Percentiles rank a stretch among this genome's conserved stretches.
Evolutionary conservation across 2,797 vertebrate species (phyloP).

Genomic region (Onychomys arenicola): DNA sequence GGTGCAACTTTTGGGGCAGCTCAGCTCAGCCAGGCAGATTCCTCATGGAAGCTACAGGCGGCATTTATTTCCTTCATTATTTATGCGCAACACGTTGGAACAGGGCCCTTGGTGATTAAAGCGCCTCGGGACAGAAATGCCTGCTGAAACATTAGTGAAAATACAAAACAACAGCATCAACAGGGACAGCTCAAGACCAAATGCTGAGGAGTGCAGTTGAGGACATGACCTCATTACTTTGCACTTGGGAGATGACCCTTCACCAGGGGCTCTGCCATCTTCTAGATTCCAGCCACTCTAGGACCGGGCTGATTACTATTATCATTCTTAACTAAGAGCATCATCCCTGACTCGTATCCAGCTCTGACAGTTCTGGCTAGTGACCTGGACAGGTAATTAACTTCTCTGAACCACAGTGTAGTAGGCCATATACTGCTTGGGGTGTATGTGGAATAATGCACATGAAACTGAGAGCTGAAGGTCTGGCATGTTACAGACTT

Average conservation of each 20-base stretch:
- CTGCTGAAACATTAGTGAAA: slow-evolving; percentile 63
- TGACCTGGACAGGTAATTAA: not conserved
- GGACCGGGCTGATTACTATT: not conserved
- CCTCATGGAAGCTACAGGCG: not conserved
- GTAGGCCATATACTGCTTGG: not conserved
- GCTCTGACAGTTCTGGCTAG: not conserved
- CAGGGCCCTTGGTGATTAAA: slow-evolving; percentile 76
- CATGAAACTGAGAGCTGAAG: not conserved
- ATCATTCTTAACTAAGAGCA: not conserved
- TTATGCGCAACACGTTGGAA: slow-evolving; percentile 63
- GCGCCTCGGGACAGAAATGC: slow-evolving; percentile 76
- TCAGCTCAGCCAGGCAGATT: not conserved
- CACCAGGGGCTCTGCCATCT: not conserved
- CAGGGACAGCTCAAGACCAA: not conserved
- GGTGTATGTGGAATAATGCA: not conserved
- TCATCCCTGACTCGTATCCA: not conserved
- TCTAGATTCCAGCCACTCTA: not conserved
- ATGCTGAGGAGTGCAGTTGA: not conserved
- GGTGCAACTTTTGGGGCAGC: not conserved
- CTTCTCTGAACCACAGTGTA: not conserved
- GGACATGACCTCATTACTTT: not conserved
- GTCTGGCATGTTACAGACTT: not conserved
- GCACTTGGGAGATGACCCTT: not conserved
- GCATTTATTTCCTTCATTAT: slow-evolving; percentile 57
- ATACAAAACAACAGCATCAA: slow-evolving; percentile 49